Evolutionary conservation across 1,140 invertebrate species (phyloP), one percentile per base, ranked within the genome.

Genomic region (Neelides sp.): DNA sequence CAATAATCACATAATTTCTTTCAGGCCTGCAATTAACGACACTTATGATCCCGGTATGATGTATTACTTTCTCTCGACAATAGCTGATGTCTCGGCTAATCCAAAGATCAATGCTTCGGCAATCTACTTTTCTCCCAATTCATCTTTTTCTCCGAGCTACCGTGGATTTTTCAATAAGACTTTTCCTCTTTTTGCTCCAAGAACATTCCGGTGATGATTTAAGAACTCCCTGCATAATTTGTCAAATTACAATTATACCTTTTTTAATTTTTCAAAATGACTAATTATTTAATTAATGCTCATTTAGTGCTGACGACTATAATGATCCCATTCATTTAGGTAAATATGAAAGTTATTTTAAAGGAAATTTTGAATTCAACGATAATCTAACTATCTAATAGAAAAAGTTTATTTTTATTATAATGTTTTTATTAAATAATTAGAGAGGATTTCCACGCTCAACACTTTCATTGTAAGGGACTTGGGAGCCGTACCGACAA

Each of bases 151-250:
- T 1, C 85, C 93, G 1, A 95, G 90, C 24, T 96, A 94, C 64
- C 73, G 85, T 65, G 90, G 88, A 20, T 93, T 93, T 71, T 96
- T 96, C 69, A 98, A 98, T 67, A 93, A 89, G 66, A 97, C 94
- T 0, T 77, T 97, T 66, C 87, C 88, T 0, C 73, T 90, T 58
- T 98, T 97, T 72, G 94, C 89, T 8, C 93, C 94, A 0, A 75
- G 91, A 65, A 90, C 92, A 0, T 94, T 81, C 62, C 66, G 73
- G 73, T 74, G 59, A 63, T 47, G 49, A 20, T 48, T 12, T 27
- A 43, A 27, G 26, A 4, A 43, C 12, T 27, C 26, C 4, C 26
- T 43, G 15, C 13, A 22, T 24, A 8, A 23, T 10, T 43, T n/a
- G 7, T 37, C 5, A 55, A 20, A 5, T 8, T 55, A n/a, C 32